These are phyloP conservation scores for Trichogramma evanescens DNA, from an alignment of 2,888 invertebrate species.

Conservation along the genomic window DNA sequence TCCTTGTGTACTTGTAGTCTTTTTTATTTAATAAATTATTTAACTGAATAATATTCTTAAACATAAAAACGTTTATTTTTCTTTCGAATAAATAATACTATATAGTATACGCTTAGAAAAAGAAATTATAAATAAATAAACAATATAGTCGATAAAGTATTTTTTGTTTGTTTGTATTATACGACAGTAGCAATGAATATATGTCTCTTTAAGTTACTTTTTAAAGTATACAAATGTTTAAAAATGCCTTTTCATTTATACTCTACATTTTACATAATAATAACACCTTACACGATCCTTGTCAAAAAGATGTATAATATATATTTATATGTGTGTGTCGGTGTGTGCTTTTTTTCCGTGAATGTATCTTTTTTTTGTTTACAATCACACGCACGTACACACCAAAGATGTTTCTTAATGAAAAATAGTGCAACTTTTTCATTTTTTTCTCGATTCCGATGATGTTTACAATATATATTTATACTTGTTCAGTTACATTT, in stretches of 20 bases:
- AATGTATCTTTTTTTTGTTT: too few species aligned
- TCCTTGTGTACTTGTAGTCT: constrained; percentile 14
- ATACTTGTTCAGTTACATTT: too few species aligned
- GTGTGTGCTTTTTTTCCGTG: too few species aligned
- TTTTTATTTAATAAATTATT: constrained; percentile 25
- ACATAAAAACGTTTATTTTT: constrained; percentile 24
- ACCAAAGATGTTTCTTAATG: too few species aligned
- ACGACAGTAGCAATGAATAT: constrained; percentile 21
- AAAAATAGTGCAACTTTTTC: too few species aligned
- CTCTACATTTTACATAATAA: not conserved
- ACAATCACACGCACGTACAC: too few species aligned
- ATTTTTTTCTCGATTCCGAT: too few species aligned
- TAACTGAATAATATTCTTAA: constrained; percentile 23
- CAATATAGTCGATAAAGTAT: not conserved
- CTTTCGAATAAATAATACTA: constrained; percentile 22
- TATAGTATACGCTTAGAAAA: constrained; percentile 10
- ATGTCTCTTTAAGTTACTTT: constrained; percentile 18
- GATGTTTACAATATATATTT: too few species aligned
- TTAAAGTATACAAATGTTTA: constrained; percentile 23
- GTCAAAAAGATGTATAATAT: too few species aligned
- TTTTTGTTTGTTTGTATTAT: not conserved
- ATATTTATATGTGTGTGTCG: too few species aligned
- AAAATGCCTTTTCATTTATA: constrained; percentile 17
- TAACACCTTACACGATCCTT: too few species aligned
- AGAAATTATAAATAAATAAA: constrained; percentile 5